Evolutionary conservation across 2,888 invertebrate genomes (phyloP).

Genomic region (Lasioglossum marginatum): DNA sequence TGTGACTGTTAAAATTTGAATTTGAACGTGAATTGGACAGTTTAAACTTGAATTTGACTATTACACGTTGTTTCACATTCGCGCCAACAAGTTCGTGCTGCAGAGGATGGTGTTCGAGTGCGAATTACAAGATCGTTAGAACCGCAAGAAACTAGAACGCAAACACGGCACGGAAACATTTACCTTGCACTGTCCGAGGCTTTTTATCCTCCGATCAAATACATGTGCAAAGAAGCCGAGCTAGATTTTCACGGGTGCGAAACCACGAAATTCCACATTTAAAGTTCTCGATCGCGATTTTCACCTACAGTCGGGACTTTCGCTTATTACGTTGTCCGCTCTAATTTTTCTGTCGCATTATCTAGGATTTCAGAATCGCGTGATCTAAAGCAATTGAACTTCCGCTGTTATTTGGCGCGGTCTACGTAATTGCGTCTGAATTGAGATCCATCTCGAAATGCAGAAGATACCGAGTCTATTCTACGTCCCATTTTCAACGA

Average conservation of each 20-base stretch:
- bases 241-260: background rate
- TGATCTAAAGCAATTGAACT: constrained; percentile 46
- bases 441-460: background rate
- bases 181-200: background rate
- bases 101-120: background rate
- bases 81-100: background rate
- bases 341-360: constrained; percentile 32
- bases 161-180: background rate
- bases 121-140: background rate
- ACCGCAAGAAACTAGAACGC: background rate
- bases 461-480: background rate
- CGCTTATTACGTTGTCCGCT: constrained; percentile 48
- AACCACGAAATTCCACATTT: background rate
- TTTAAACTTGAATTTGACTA: background rate
- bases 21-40: background rate
- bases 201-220: background rate
- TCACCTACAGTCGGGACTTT: constrained; percentile 27
- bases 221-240: background rate
- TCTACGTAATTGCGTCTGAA: constrained; percentile 17
- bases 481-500: background rate
- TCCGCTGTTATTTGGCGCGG: constrained; percentile 25
- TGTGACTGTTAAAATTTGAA: background rate
- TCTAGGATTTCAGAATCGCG: constrained; percentile 42
- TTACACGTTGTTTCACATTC: background rate
- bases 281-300: constrained; percentile 23